phyloP scores from a whole-genome alignment of 2,888 invertebrate species.

The Pachymerium ferrugineum region DNA sequence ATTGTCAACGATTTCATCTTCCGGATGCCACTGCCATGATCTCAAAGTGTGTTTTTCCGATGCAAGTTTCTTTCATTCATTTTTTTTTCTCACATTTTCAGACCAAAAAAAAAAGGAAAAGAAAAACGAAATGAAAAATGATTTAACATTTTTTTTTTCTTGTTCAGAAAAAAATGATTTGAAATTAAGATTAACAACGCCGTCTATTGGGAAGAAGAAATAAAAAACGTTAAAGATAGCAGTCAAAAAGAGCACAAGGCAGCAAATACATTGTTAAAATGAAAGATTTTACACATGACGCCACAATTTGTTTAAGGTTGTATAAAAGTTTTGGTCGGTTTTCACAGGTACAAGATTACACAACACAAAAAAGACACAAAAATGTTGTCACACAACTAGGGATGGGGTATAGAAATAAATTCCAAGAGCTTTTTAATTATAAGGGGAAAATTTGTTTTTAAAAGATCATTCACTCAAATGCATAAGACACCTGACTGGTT shows the following conservation, averaged over 20 bases:
- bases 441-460: not conserved
- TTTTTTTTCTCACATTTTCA: not conserved
- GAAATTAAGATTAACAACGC: not conserved
- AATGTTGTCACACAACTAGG: conserved; percentile 24
- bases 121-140: not conserved
- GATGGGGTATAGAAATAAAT: not conserved
- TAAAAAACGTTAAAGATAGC: conserved; percentile 1
- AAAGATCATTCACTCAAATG: conserved; percentile 10
- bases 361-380: conserved; percentile 19
- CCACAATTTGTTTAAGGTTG: not conserved
- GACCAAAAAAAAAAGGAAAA: not conserved
- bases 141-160: not conserved
- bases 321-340: conserved; percentile 25
- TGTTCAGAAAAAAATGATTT: not conserved
- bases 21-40: conserved; percentile 16
- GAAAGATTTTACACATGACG: not conserved
- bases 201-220: not conserved
- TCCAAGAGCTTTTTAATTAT: not conserved
- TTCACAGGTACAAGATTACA: conserved; percentile 27
- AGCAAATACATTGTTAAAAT: conserved; percentile 12
- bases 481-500: conserved; percentile 6
- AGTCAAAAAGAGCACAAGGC: conserved; percentile 16
- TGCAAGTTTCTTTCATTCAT: not conserved
- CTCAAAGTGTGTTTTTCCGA: not conserved
- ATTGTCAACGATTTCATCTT: conserved; percentile 14